These are phyloP conservation scores for Apus apus DNA, from an alignment of 2,113 vertebrate genomes.

Conservation along the genomic window DNA sequence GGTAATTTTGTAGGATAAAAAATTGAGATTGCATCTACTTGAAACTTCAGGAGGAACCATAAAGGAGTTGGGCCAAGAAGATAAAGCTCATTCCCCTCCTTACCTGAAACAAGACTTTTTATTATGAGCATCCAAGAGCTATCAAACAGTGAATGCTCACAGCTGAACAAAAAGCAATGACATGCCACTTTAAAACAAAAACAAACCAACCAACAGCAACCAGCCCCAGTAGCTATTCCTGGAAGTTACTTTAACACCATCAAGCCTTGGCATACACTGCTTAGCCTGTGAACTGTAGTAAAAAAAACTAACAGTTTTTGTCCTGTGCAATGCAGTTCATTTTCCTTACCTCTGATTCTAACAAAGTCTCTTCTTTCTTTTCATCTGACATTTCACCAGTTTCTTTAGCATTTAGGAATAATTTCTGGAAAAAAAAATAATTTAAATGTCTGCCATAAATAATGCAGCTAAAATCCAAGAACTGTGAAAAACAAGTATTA, in stretches of 20 bases:
- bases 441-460: background rate
- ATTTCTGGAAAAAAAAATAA: slow-evolving; percentile 57
- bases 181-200: background rate
- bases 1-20: background rate
- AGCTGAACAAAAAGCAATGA: background rate
- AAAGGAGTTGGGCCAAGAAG: background rate
- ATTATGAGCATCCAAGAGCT: background rate
- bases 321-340: rapidly evolving
- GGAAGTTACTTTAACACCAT: background rate
- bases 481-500: background rate
- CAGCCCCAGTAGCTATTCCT: background rate
- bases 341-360: slow-evolving; percentile 74
- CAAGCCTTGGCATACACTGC: background rate
- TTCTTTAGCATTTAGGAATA: slow-evolving; percentile 28
- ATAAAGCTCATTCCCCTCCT: background rate
- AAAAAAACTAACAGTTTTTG: background rate
- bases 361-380: slow-evolving; percentile 19
- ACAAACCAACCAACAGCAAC: background rate
- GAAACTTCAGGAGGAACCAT: background rate
- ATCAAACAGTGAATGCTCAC: background rate
- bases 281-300: background rate
- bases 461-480: background rate
- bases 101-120: background rate
- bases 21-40: background rate
- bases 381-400: slow-evolving; percentile 18